Percentiles rank a stretch among this genome's conserved stretches.
phyloP scores from a whole-genome alignment of 2,113 vertebrate species.

The Semnornis frantzii region DNA sequence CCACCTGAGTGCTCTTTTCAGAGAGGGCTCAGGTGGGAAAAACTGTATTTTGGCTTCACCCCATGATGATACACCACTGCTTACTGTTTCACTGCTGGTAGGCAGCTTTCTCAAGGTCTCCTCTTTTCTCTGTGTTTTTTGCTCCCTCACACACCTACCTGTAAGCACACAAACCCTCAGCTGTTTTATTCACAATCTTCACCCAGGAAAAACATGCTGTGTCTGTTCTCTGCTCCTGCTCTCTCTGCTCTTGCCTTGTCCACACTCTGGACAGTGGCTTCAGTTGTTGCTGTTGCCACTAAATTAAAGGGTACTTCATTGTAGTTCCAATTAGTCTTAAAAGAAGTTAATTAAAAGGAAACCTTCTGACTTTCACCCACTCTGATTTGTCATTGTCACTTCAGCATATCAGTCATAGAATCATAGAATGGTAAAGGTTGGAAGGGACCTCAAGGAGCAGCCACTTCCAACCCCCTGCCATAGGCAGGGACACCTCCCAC shows the following conservation, averaged over 20 bases:
- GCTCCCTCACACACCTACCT: background rate
- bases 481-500: too few relatives aligned
- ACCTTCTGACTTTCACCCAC: background rate
- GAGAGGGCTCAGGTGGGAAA: background rate
- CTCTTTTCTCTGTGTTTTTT: background rate
- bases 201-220: background rate
- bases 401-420: background rate
- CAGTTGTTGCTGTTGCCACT: background rate
- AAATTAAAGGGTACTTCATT: background rate
- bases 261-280: background rate
- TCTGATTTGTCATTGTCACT: background rate
- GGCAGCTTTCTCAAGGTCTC: background rate
- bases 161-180: background rate
- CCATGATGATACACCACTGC: background rate
- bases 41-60: background rate
- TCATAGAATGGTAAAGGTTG: too few relatives aligned
- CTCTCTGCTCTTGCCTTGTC: background rate
- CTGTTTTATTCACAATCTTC: background rate
- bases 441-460: too few relatives aligned
- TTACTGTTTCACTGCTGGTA: background rate
- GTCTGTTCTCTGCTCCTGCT: background rate
- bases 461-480: too few relatives aligned
- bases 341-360: background rate
- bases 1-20: background rate
- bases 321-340: background rate